Evolutionary conservation across 1,140 invertebrate genomes (phyloP).

Genomic region (Euschistus heros): DNA sequence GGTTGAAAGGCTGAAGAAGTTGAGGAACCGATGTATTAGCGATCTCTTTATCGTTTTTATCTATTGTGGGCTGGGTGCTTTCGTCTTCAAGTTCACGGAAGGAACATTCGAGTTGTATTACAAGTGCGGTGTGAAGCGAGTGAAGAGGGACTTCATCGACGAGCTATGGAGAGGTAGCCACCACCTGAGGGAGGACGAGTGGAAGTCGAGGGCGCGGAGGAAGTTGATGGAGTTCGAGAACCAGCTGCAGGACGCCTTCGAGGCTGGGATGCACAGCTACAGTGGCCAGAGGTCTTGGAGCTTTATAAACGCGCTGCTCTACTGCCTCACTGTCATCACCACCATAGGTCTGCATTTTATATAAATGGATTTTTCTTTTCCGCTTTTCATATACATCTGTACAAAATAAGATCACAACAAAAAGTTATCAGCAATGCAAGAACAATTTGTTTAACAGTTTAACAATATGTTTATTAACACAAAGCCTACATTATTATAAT

Average conservation of each 20-base stretch:
- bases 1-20: conserved; percentile 43
- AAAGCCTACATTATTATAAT: no score
- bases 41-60: conserved; percentile 54
- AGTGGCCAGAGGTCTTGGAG: conserved; percentile 80
- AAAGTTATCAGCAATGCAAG: no score
- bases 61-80: conserved; percentile 63
- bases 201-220: conserved; percentile 69
- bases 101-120: conserved; percentile 73
- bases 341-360: conserved; percentile 64
- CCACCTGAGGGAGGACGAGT: conserved; percentile 71
- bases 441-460: no score
- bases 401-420: no score
- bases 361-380: no score
- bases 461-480: no score
- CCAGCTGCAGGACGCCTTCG: conserved; percentile 69
- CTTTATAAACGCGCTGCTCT: conserved; percentile 85
- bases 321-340: conserved; percentile 81
- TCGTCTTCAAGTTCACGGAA: conserved; percentile 66
- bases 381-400: no score
- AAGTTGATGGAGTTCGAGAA: conserved; percentile 77
- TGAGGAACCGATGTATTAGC: conserved; percentile 55
- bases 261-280: conserved; percentile 65
- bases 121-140: conserved; percentile 75
- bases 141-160: conserved; percentile 75
- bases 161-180: conserved; percentile 67